Base-by-base conservation (phyloP, 2,888 invertebrate genomes). In the Eulithis testata region DNA sequence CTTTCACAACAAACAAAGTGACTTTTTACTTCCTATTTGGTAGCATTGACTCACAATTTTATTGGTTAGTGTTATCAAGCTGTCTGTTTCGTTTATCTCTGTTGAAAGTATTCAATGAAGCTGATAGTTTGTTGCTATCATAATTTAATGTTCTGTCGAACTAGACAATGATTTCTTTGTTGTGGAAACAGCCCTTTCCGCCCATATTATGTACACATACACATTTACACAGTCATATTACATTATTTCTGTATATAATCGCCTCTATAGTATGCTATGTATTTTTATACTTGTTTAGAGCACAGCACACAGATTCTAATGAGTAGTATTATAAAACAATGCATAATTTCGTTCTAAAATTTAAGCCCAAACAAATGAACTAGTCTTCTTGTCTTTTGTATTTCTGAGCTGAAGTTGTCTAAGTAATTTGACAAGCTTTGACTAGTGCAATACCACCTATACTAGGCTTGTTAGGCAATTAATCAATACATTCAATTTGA, bases 41-140 rank as follows among this genome's bases (percentile, higher is more conserved):
- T 73, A 63, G 65, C 66, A 69, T 14, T 69, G 66, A 67, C 63
- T 63, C 43, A 58, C 12, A 11, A 27, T 51, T 51, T 69, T 73
- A 65, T 71, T 57, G 44, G 54, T 65, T 73, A 76, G 70, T 73
- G 73, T 66, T 81, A 81, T 79, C 76, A 79, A 58, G 54, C 54
- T 74, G 76, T 83, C 50, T 0, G 21, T 11, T 55, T 54, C 11
- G 27, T 57, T 61, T 57, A 63, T 63, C 51, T 52, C 21, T 63
- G n/a, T 49, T 49, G 40, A 36, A 58, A 40, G 57, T 8, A 53
- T 36, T 58, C n/a, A 62, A 63, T 60, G 56, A 51, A 56, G 43
- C 47, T 62, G 43, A 45, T 66, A 54, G 37, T 57, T 37, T 45
- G 51, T 54, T 57, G 11, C 57, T 55, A 63, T 31, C 55, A n/a